Evolutionary conservation across 1,140 invertebrate species (phyloP).

Genomic region (Lithobius niger): DNA sequence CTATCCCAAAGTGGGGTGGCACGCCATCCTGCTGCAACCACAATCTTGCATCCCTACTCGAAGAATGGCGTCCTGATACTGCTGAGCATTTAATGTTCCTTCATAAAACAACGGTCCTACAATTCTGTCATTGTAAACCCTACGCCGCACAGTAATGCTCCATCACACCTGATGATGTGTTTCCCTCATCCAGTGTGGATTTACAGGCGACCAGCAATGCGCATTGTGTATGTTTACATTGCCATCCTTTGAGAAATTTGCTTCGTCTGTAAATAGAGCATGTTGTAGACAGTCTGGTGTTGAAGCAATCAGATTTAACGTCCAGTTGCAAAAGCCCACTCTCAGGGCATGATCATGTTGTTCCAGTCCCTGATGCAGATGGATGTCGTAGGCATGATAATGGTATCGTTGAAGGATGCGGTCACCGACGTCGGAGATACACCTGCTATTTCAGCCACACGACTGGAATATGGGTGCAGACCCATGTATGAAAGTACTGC

Average conservation of each 20-base stretch:
- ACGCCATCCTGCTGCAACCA: constrained; percentile 27
- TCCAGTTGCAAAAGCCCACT: not conserved
- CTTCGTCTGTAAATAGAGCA: not conserved
- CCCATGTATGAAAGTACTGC: no score
- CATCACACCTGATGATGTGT: constrained; percentile 27
- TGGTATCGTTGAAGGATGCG: not conserved
- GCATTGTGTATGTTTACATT: constrained; percentile 28
- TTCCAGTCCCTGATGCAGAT: not conserved
- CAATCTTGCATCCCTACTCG: constrained; percentile 17
- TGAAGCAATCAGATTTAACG: not conserved
- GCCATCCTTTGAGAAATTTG: not conserved
- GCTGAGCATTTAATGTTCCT: constrained; percentile 17
- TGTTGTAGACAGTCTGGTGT: not conserved
- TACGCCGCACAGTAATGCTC: constrained; percentile 27
- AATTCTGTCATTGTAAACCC: constrained; percentile 24
- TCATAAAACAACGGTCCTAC: constrained; percentile 27
- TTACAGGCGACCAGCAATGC: no score
- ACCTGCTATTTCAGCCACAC: no score
- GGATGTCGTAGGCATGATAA: not conserved
- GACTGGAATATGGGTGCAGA: no score
- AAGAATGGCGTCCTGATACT: constrained; percentile 24
- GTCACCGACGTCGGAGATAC: no score
- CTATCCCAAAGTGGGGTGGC: constrained; percentile 22
- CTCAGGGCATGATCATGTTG: not conserved
- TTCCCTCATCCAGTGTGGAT: constrained; percentile 26